These are phyloP conservation scores for Watsonalla cultraria DNA, from an alignment of 2,888 invertebrate species.

Conservation along the genomic window DNA sequence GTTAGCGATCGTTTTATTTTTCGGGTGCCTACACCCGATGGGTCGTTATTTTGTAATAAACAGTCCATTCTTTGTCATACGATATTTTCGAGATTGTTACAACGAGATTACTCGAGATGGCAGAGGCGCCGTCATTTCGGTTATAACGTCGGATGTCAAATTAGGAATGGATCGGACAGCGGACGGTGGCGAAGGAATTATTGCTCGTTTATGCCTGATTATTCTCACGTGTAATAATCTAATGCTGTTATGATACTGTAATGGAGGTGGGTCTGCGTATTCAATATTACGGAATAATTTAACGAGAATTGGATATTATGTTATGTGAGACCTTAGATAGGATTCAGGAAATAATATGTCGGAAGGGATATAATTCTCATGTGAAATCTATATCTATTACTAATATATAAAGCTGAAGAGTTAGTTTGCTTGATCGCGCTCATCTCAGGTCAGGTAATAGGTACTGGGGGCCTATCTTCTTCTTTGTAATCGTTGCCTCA, in stretches of 20 bases:
- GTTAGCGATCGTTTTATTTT: conserved; percentile 66
- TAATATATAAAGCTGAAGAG: too few relatives aligned
- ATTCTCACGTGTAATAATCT: conserved; percentile 3
- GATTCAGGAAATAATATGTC: too few relatives aligned
- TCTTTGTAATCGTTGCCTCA: too few relatives aligned
- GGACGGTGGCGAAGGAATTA: conserved; percentile 29
- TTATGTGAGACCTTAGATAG: too few relatives aligned
- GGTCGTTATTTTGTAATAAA: conserved; percentile 75
- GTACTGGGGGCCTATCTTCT: too few relatives aligned
- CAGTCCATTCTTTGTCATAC: conserved; percentile 73
- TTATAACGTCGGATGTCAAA: conserved; percentile 53
- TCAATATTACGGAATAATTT: too few relatives aligned
- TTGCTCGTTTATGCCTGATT: conserved; percentile 24
- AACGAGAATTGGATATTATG: too few relatives aligned
- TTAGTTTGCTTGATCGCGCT: too few relatives aligned
- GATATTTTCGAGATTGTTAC: conserved; percentile 66
- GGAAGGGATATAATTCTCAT: too few relatives aligned
- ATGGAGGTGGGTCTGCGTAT: too few relatives aligned
- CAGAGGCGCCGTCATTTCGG: conserved; percentile 58
- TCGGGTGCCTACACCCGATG: conserved; percentile 67
- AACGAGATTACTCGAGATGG: conserved; percentile 51
- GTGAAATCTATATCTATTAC: too few relatives aligned
- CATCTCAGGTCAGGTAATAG: too few relatives aligned
- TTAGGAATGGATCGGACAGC: conserved; percentile 25
- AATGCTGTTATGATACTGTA: neutral